phyloP scores from a whole-genome alignment of 2,113 vertebrate genomes.

The Erythrolamprus reginae region DNA sequence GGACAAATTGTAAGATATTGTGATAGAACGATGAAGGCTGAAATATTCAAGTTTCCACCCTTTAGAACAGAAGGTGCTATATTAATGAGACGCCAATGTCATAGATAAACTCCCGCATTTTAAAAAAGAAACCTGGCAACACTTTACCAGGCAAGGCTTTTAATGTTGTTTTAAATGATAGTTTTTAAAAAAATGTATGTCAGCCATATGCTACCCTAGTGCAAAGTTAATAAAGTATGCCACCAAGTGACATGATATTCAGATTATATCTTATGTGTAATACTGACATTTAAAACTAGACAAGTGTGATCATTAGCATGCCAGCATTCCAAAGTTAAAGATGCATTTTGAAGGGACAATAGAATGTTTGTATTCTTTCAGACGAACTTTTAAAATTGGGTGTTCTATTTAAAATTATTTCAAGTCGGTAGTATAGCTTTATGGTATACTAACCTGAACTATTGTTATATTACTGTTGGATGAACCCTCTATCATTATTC shows the following conservation, averaged over 20 bases:
- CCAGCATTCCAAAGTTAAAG: not conserved
- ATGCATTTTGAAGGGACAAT: not conserved
- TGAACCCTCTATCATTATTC: not conserved
- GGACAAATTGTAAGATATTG: not conserved
- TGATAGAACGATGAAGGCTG: not conserved
- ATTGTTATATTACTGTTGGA: not conserved
- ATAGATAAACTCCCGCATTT: constrained; percentile 4
- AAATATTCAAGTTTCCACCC: not conserved
- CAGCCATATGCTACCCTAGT: constrained; percentile 11
- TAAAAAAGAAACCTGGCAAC: constrained; percentile 16
- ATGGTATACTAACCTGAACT: not conserved
- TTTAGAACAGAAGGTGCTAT: constrained; percentile 3
- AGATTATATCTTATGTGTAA: not conserved
- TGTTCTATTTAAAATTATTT: not conserved
- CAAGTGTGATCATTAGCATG: constrained; percentile 12
- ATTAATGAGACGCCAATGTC: constrained; percentile 5
- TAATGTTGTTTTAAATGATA: constrained; percentile 1
- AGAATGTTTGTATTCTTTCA: not conserved
- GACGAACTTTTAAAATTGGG: not conserved
- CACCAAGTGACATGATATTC: not conserved
- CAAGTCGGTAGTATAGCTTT: not conserved
- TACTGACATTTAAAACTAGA: constrained; percentile 6
- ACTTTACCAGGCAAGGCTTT: not conserved
- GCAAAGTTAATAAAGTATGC: not conserved
- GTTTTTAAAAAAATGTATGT: not conserved